Evolutionary conservation across 2,888 invertebrate species (phyloP).

Genomic region (Ischnus inquisitorius): DNA sequence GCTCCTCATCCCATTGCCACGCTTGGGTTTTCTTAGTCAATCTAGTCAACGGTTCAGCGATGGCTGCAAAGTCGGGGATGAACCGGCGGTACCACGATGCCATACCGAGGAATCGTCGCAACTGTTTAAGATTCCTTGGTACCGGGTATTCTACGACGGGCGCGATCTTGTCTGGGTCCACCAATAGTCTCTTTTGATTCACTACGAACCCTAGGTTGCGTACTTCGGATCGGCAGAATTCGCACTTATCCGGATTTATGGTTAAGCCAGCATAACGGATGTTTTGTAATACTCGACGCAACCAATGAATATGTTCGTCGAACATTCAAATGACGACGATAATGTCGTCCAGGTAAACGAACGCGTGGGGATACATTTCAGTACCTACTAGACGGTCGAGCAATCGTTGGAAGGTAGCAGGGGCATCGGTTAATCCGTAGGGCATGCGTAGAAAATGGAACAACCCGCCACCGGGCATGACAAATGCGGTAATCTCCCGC

Average conservation of each 20-base stretch:
- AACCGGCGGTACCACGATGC: conserved; percentile 74
- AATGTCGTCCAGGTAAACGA: conserved; percentile 67
- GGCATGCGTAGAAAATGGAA: no score
- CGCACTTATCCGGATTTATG: conserved; percentile 62
- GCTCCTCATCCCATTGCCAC: conserved; percentile 33
- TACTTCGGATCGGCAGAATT: no score
- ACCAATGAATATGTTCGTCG: conserved; percentile 61
- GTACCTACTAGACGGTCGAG: conserved; percentile 65
- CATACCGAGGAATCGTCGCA: conserved; percentile 74
- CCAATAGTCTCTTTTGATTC: no score
- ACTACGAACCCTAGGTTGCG: no score
- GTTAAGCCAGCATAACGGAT: conserved; percentile 47
- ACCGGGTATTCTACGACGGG: conserved; percentile 42
- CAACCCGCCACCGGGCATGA: no score
- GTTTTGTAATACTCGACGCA: conserved; percentile 41
- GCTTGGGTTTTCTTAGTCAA: conserved; percentile 61
- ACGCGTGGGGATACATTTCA: conserved; percentile 65
- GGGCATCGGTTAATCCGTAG: no score
- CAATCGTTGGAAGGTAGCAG: conserved; percentile 68
- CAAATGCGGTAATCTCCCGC: no score
- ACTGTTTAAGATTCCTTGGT: conserved; percentile 46
- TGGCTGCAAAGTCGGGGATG: conserved; percentile 63
- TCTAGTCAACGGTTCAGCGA: conserved; percentile 65
- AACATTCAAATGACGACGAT: conserved; percentile 66
- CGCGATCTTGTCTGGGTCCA: conserved; percentile 30